Percentiles rank a stretch among this genome's conserved stretches.
These are phyloP conservation scores for Pelobates cultripes DNA, from an alignment of 2,797 vertebrate species.

Conservation along the genomic window DNA sequence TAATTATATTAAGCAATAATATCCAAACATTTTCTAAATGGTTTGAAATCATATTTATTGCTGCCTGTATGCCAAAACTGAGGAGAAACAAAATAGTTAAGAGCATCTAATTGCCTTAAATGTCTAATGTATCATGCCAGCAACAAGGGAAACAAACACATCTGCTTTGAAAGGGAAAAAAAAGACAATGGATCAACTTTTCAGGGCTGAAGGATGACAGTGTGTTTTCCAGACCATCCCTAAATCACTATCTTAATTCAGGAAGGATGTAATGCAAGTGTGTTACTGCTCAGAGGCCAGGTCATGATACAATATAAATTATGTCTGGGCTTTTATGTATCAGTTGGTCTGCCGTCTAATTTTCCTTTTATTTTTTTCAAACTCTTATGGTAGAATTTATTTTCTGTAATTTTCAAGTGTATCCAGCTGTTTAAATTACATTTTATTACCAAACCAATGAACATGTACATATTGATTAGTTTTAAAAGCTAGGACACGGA, in stretches of 20 bases:
- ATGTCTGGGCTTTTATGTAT: slow-evolving; percentile 25
- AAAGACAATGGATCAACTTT: slow-evolving; percentile 57
- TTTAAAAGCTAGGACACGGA: no score
- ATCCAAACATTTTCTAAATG: no score
- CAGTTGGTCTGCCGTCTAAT: slow-evolving; percentile 41
- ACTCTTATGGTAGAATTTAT: background rate
- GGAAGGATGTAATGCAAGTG: slow-evolving; percentile 47
- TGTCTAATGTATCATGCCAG: background rate
- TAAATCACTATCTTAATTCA: slow-evolving; percentile 50
- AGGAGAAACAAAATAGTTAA: background rate
- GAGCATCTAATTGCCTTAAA: background rate
- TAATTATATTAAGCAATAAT: no score
- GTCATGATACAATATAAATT: slow-evolving; percentile 52
- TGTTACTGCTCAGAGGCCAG: slow-evolving; percentile 48
- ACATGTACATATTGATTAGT: no score
- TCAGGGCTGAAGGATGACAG: slow-evolving; percentile 47
- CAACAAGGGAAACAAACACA: slow-evolving; percentile 56
- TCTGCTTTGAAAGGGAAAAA: slow-evolving; percentile 24
- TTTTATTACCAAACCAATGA: no score
- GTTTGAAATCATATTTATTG: no score
- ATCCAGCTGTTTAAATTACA: no score
- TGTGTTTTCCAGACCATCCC: slow-evolving; percentile 49
- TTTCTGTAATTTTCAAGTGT: no score
- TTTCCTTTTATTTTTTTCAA: background rate
- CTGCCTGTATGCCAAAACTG: no score